Conservation (phyloP, 2,113 vertebrate genomes). For the Sula dactylatra region DNA sequence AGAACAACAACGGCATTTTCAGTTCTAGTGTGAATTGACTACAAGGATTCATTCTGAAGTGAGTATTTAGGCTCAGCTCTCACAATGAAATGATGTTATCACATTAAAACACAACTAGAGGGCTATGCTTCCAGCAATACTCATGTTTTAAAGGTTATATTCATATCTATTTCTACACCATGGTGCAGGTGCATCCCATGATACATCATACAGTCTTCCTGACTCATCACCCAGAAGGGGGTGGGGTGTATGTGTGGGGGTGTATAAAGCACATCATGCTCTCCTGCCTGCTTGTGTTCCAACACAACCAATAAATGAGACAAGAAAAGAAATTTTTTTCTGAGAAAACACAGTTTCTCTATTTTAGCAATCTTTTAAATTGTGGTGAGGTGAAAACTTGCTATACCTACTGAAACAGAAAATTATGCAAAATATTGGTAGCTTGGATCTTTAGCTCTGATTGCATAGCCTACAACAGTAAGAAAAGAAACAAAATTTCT, state of each 20-base stretch:
- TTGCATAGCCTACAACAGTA: background rate
- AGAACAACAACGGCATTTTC: background rate
- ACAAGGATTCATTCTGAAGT: background rate
- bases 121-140: background rate
- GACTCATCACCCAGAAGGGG: background rate
- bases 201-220: background rate
- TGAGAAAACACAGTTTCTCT: background rate
- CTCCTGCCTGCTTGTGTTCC: background rate
- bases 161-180: background rate
- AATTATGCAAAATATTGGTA: background rate
- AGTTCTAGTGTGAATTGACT: background rate
- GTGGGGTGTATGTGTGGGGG: no score
- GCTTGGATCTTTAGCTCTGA: background rate
- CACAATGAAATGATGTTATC: background rate
- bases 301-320: background rate
- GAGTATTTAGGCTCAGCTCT: background rate
- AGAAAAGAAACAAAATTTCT: background rate
- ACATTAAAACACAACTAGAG: background rate
- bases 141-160: background rate
- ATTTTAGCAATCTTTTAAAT: background rate
- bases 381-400: background rate
- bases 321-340: background rate
- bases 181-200: rapidly evolving
- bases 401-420: background rate
- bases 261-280: background rate